A percentile compares a stretch with the other conserved stretches of the same genome.
These are phyloP conservation scores for Alectura lathami DNA, from an alignment of 2,113 vertebrate genomes.

Conservation along the genomic window DNA sequence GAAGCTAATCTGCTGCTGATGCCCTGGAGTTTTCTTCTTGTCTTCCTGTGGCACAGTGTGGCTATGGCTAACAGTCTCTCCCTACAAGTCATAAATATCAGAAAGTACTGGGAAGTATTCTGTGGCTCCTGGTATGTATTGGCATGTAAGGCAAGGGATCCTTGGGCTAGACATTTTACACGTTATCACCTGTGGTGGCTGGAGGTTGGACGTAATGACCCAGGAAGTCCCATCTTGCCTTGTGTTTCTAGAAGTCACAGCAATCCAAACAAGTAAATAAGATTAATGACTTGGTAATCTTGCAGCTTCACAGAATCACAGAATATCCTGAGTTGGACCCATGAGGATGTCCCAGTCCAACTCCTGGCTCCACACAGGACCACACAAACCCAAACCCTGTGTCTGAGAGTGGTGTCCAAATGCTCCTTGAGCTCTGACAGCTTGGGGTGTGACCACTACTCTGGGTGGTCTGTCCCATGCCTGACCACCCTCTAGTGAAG, in stretches of 20 bases:
- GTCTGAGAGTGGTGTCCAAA: background rate
- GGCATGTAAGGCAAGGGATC: background rate
- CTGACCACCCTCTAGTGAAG: background rate
- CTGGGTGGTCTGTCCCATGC: background rate
- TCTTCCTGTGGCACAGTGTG: background rate
- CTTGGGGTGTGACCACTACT: background rate
- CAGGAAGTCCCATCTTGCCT: background rate
- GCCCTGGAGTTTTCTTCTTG: background rate
- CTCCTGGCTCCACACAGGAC: background rate
- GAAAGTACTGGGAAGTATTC: background rate
- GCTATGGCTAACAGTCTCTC: background rate
- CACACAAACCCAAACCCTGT: background rate
- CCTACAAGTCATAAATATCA: background rate
- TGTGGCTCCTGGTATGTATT: background rate
- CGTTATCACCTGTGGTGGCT: background rate
- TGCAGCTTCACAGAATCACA: background rate
- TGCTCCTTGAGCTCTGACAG: too few relatives aligned
- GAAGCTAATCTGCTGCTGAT: background rate
- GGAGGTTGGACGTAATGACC: background rate
- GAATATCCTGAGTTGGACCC: background rate
- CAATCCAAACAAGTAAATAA: background rate
- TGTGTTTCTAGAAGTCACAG: background rate
- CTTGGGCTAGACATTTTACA: accelerated
- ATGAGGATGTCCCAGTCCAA: background rate
- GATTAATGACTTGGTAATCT: background rate